phyloP scores from a whole-genome alignment of 2,888 invertebrate species.

The Tanypteryx hageni region DNA sequence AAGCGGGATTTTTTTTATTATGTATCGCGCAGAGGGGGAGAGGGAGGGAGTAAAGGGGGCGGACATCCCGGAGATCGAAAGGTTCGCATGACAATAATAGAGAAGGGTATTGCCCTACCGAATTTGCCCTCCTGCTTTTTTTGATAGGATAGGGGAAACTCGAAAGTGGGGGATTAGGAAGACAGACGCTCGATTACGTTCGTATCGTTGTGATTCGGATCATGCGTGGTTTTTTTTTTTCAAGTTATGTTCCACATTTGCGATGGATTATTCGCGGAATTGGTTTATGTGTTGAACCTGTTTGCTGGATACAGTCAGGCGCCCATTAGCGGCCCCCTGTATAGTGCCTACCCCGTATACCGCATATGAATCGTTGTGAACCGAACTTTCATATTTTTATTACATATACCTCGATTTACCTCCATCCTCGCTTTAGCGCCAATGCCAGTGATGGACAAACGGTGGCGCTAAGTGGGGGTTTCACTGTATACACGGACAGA shows the following conservation, averaged over 20 bases:
- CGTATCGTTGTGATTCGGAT: background rate
- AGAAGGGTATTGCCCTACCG: background rate
- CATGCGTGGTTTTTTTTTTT: background rate
- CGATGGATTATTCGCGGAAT: background rate
- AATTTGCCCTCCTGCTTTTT: background rate
- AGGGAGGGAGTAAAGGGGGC: background rate
- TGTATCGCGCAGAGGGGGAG: background rate
- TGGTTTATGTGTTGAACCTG: background rate
- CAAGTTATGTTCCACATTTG: background rate
- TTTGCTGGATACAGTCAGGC: background rate
- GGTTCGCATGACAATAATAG: background rate
- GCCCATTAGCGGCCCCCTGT: background rate
- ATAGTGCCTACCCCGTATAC: no score
- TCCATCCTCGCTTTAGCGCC: no score
- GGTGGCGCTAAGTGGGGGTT: no score
- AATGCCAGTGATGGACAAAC: no score
- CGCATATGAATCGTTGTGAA: no score
- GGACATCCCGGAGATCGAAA: background rate
- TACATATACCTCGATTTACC: no score
- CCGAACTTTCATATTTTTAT: no score
- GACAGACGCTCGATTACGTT: background rate
- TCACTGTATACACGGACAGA: no score
- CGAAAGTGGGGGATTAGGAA: background rate
- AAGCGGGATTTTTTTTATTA: constrained; percentile 52
- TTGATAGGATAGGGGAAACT: background rate